Evolutionary conservation across 2,113 vertebrate species (phyloP), one percentile per base, ranked within the genome.

Genomic region (Steatornis caripensis): DNA sequence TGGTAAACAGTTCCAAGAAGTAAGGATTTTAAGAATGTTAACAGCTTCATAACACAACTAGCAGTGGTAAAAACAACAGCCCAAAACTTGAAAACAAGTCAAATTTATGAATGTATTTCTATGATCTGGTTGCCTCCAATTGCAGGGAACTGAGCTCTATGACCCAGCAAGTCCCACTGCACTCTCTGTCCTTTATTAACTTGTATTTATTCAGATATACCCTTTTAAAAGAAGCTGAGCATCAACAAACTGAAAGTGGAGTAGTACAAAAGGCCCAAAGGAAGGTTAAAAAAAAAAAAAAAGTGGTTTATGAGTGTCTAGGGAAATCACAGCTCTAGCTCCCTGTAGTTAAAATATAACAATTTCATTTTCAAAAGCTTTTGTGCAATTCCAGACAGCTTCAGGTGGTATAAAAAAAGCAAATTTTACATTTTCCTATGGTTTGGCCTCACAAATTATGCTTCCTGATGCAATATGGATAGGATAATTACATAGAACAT

Each of bases 201-300:
- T 95, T 95, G 72, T 64, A 97, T 92, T 95, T 96, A 97, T 94
- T 95, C 4, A 0, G 55, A 75, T 86, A 91, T 57, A 87, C 36
- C 60, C 91, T 93, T 95, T 91, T 81, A 84, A 95, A 92, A 89
- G 81, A 55, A 93, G 65, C 64, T 89, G 68, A 91, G 61, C 74
- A 76, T 71, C 93, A 91, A 87, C 91, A 76, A 82, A 75, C 69
- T 51, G 55, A 21, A 91, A 84, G 48, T 68, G 48, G 30, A 95
- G 77, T 62, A 34, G 43, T 17, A 84, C 65, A 89, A 93, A 94
- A 82, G 81, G 61, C 91, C 91, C 87, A 94, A 84, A 95, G 74
- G 64, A 92, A 95, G 60, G 86, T 89, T 89, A 92, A 93, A 95
- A 96, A 94, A 87, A 75, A 79, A 95, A 86, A 87, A 68, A 74